Evolutionary conservation across 2,797 vertebrate species (phyloP), one percentile per base, ranked within the genome.

Genomic region (Sciurus carolinensis): DNA sequence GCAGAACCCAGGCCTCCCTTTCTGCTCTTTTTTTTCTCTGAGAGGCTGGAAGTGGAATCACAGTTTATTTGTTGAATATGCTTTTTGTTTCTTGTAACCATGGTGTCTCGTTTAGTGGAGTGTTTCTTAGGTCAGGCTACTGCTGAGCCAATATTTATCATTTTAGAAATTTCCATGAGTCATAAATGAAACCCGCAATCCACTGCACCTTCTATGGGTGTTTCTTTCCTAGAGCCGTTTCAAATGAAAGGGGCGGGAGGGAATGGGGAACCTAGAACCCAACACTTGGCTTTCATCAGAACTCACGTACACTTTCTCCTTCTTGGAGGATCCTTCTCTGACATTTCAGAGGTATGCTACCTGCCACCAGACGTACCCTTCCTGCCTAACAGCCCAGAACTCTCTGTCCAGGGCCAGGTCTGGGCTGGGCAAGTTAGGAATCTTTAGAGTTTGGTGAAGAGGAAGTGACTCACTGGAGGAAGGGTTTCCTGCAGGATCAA

Each of bases 91-190:
- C 91, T 96, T 88, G 96, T 97, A 97, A 97, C 97, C 94, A 95
- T 93, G 97, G 88, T 54, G 81, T 91, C 82, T 93, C 86, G 47
- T 87, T 90, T 87, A 87, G 88, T 75, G 20, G 62, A 93, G 90
- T 96, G 91, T 86, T 94, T 97, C 96, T 95, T 90, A 71, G 90
- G 96, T 96, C 87, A 97, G 89, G 87, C 91, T 90, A 79, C 12
- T 59, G 72, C 82, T 33, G 85, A 96, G 90, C 95, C 97, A 97
- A 85, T 96, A 97, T 95, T 97, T 97, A 97, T 97, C 96, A 97
- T 97, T 97, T 94, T 79, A 97, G 85, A 97, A 97, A 95, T 95
- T 97, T 97, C 97, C 96, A 96, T 97, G 97, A 97, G 96, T 97
- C 97, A 98, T 96, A 97, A 96, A 91, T 94, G 93, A 97, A 97